A percentile compares a stretch with the other conserved stretches of the same genome.
Conservation (phyloP, 1,140 invertebrate genomes). For the Orius laevigatus region DNA sequence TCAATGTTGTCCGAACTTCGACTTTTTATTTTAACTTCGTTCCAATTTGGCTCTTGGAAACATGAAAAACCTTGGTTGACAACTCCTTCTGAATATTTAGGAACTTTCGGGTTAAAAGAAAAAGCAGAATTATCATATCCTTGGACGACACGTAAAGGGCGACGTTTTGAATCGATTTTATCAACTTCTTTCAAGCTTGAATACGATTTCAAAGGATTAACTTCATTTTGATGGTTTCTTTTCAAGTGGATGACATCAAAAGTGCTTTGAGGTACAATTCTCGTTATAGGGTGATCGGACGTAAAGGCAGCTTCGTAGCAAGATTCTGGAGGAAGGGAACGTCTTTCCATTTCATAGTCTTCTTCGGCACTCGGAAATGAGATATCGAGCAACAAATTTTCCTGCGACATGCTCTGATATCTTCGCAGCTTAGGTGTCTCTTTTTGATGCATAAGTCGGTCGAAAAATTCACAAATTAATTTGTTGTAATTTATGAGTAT, state of each 20-base stretch:
- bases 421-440: conserved; percentile 1
- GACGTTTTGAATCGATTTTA: not conserved
- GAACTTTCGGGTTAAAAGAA: not conserved
- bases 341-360: not conserved
- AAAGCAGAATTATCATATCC: not conserved
- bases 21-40: conserved; percentile 1
- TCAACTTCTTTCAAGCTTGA: not conserved
- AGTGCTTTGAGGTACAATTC: conserved; percentile 24
- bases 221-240: not conserved
- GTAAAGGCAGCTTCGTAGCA: conserved; percentile 30
- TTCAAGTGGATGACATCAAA: conserved; percentile 22
- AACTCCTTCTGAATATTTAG: not conserved
- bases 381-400: conserved; percentile 2
- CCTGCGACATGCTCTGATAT: not conserved
- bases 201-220: not conserved
- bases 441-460: conserved; percentile 2
- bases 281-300: conserved; percentile 25
- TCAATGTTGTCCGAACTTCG: not conserved
- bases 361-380: conserved; percentile 5
- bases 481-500: conserved; percentile 11
- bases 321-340: conserved; percentile 8
- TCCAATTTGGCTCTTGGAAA: not conserved
- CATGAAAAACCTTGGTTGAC: conserved; percentile 4
- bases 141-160: not conserved
- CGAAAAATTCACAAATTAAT: conserved; percentile 12